Conservation (phyloP, 1,140 invertebrate species). For the Ceratina calcarata region DNA sequence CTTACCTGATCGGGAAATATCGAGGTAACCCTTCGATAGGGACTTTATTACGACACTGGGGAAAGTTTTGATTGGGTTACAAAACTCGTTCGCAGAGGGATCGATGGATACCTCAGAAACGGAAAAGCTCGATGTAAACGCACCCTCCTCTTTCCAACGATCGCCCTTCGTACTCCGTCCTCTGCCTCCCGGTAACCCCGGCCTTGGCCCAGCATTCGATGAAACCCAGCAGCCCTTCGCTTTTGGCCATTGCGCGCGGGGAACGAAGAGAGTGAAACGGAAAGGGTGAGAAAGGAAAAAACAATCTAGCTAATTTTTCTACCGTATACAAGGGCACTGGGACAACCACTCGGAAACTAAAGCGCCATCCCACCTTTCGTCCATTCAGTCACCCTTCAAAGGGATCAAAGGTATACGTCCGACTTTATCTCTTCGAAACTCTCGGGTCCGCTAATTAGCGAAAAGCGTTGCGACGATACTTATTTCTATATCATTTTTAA, state of each 20-base stretch:
- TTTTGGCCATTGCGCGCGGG: constrained; percentile 32
- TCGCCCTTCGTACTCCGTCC: too few relatives aligned
- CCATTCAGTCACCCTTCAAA: constrained; percentile 56
- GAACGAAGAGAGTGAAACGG: constrained; percentile 35
- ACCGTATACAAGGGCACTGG: constrained; percentile 68
- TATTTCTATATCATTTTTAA: neutral
- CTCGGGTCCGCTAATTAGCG: constrained; percentile 45
- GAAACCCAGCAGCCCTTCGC: constrained; percentile 44
- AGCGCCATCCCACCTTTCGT: constrained; percentile 48
- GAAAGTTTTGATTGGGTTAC: constrained; percentile 66
- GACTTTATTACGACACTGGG: constrained; percentile 42
- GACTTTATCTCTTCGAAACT: constrained; percentile 56
- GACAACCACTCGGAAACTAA: constrained; percentile 65
- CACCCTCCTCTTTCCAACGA: constrained; percentile 3
- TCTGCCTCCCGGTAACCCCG: constrained; percentile 11
- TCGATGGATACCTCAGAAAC: constrained; percentile 64
- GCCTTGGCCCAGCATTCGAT: constrained; percentile 55
- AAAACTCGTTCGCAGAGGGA: constrained; percentile 59
- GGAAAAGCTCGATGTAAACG: constrained; percentile 64
- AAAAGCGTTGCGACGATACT: constrained; percentile 39
- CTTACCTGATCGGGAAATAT: constrained; percentile 27
- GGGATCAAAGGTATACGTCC: constrained; percentile 56
- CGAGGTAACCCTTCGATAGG: constrained; percentile 40
- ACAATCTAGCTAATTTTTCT: constrained; percentile 69
- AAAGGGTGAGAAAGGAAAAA: constrained; percentile 60